A percentile compares a stretch with the other conserved stretches of the same genome.
phyloP scores from a whole-genome alignment of 37 sponge, comb jelly and placozoan genomes.

The Axinella damicornis region DNA sequence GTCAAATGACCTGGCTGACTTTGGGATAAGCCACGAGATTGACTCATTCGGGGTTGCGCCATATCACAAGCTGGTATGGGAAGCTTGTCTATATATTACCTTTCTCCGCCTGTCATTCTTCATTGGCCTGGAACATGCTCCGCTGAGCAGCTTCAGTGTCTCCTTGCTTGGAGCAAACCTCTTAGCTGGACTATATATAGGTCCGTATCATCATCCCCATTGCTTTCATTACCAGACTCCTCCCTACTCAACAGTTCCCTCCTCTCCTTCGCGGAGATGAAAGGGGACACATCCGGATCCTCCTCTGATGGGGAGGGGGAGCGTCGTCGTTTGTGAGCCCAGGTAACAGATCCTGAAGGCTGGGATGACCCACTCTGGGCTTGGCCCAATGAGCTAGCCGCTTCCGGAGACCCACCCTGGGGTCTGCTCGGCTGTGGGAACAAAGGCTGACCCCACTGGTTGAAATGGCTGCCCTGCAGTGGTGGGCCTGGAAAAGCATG shows the following conservation, averaged over 20 bases:
- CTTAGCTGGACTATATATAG: too few relatives aligned
- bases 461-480: not conserved
- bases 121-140: not conserved
- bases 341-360: too few relatives aligned
- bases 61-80: constrained; percentile 31
- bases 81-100: not conserved
- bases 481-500: not conserved
- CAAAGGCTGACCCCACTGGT: too few relatives aligned
- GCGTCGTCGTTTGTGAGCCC: too few relatives aligned
- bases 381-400: too few relatives aligned
- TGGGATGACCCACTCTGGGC: too few relatives aligned
- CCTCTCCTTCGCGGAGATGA: constrained; percentile 6
- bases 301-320: not conserved
- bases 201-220: too few relatives aligned
- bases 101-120: constrained; percentile 22
- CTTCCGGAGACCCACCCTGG: too few relatives aligned
- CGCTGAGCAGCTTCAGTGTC: not conserved
- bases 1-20: constrained; percentile 30
- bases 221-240: not conserved
- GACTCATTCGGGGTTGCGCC: constrained; percentile 22
- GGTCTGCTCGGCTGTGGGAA: too few relatives aligned
- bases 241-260: constrained; percentile 1
- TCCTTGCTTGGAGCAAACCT: constrained; percentile 1
- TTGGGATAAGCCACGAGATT: constrained; percentile 2
- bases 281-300: not conserved